These are phyloP conservation scores for Myxocyprinus asiaticus DNA, from an alignment of 2,113 vertebrate species.

Conservation along the genomic window DNA sequence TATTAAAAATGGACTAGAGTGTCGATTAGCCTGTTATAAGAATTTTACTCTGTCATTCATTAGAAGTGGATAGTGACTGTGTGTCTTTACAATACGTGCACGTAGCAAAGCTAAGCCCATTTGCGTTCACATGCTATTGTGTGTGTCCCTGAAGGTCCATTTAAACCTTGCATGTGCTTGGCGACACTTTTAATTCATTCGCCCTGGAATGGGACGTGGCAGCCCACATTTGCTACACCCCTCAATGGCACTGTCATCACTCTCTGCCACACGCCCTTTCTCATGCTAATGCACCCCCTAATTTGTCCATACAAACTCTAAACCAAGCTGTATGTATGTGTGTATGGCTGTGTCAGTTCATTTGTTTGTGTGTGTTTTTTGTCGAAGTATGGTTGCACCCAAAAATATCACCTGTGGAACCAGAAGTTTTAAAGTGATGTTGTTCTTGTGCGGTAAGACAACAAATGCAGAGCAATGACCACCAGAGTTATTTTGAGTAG, in stretches of 20 bases:
- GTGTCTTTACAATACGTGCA: not conserved
- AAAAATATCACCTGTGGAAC: not conserved
- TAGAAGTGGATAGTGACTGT: not conserved
- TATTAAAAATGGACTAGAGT: not conserved
- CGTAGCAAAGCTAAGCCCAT: not conserved
- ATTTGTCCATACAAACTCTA: too few species aligned
- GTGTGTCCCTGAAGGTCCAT: not conserved
- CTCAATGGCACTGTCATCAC: conserved; percentile 2
- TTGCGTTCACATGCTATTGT: not conserved
- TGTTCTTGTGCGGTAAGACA: not conserved
- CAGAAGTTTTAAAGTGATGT: not conserved
- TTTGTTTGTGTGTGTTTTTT: conserved; percentile 10
- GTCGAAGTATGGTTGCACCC: not conserved
- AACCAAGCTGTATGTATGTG: too few species aligned
- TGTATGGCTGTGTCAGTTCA: not conserved
- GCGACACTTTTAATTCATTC: conserved; percentile 22
- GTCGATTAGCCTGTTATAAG: too few species aligned
- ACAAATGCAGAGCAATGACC: not conserved
- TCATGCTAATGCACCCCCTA: conserved; percentile 28
- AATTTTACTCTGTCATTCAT: not conserved
- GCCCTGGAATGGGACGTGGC: conserved; percentile 10
- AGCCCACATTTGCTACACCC: conserved; percentile 16
- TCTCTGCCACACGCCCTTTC: conserved; percentile 30
- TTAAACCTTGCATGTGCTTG: conserved; percentile 10
- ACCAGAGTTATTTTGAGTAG: not conserved